Evolutionary conservation across 2,888 invertebrate genomes (phyloP).

Genomic region (Diaprepes abbreviatus): DNA sequence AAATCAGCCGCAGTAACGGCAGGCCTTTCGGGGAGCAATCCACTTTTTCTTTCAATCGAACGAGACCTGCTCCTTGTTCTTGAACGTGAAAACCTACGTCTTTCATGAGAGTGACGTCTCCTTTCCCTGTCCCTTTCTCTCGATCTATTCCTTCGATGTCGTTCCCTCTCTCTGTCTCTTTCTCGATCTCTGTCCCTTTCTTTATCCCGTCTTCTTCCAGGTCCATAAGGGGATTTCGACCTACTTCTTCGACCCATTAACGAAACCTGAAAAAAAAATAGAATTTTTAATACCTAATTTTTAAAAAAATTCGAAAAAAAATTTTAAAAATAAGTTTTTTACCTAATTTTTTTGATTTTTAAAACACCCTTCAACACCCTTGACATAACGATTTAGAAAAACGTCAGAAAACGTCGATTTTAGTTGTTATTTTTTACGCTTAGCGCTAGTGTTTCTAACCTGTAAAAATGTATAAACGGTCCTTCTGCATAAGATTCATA

Average conservation of each 20-base stretch:
- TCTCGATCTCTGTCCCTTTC: constrained; percentile 68
- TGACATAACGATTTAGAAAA: constrained; percentile 58
- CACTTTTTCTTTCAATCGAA: constrained; percentile 57
- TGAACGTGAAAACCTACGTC: constrained; percentile 65
- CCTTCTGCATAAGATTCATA: constrained; percentile 45
- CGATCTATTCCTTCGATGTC: constrained; percentile 65
- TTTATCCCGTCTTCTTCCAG: constrained; percentile 69
- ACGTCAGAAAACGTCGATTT: constrained; percentile 62
- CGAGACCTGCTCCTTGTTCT: constrained; percentile 62
- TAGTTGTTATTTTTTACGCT: constrained; percentile 64
- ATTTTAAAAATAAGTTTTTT: constrained; percentile 52
- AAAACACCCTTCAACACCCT: constrained; percentile 52
- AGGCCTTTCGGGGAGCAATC: constrained; percentile 71
- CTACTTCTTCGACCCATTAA: constrained; percentile 71
- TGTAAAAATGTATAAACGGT: constrained; percentile 42
- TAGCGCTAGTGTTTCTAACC: constrained; percentile 61
- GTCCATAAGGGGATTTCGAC: constrained; percentile 68
- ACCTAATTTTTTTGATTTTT: constrained; percentile 54
- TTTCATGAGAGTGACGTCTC: constrained; percentile 67
- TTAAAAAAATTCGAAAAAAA: constrained; percentile 45
- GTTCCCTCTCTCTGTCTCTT: constrained; percentile 67
- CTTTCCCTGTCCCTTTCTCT: constrained; percentile 67
- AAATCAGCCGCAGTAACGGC: constrained; percentile 86
- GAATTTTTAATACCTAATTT: constrained; percentile 51
- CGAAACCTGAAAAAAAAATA: constrained; percentile 46